These are phyloP conservation scores for Andrena minutula DNA, from an alignment of 2,888 invertebrate species.

Conservation along the genomic window DNA sequence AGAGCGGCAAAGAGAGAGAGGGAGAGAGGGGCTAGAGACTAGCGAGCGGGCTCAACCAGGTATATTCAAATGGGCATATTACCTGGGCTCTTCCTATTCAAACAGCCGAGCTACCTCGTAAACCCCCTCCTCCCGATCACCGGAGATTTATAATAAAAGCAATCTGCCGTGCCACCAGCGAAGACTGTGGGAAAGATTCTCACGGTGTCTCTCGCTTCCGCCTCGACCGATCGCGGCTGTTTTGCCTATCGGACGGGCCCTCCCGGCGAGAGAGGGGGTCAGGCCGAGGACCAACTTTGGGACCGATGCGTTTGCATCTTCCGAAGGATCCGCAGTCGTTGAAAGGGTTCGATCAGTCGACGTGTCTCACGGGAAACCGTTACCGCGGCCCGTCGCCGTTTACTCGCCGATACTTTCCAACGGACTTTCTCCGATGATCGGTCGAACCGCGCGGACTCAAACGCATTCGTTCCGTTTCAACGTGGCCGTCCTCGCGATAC, in stretches of 20 bases:
- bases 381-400: constrained; percentile 12
- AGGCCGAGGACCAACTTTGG: constrained; percentile 10
- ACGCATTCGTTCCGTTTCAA: background rate
- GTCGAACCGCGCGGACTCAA: constrained; percentile 17
- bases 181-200: constrained; percentile 80
- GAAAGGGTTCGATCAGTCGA: constrained; percentile 64
- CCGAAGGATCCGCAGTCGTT: constrained; percentile 36
- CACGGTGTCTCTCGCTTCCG: constrained; percentile 66
- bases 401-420: constrained; percentile 46
- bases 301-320: constrained; percentile 46
- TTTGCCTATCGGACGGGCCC: constrained; percentile 78
- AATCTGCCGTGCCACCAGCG: constrained; percentile 79
- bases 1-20: constrained; percentile 31
- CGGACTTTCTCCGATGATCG: constrained; percentile 61
- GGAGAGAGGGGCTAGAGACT: constrained; percentile 5
- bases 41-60: constrained; percentile 70
- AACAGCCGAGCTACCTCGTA: constrained; percentile 76
- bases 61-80: constrained; percentile 84
- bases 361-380: constrained; percentile 68
- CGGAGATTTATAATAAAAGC: constrained; percentile 84
- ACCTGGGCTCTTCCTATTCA: constrained; percentile 85
- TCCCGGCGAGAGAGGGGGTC: constrained; percentile 5
- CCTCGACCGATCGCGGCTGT: constrained; percentile 58
- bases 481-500: background rate
- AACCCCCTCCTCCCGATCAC: constrained; percentile 76